Evolutionary conservation across 2,113 vertebrate species (phyloP).

Genomic region (Rhynchomys soricoides): DNA sequence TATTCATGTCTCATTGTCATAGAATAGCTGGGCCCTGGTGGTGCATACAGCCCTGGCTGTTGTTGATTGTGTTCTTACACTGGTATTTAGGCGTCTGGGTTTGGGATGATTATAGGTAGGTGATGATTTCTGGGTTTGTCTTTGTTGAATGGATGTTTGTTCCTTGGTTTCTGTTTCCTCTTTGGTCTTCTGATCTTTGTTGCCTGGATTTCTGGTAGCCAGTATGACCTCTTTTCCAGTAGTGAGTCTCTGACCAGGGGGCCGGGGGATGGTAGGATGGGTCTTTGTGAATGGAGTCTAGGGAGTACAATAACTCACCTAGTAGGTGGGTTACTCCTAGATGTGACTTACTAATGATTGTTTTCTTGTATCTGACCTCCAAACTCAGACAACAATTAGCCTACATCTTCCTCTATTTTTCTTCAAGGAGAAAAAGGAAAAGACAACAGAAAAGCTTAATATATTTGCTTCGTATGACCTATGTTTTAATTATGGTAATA

Average conservation of each 20-base stretch:
- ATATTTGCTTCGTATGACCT: slow-evolving; percentile 18
- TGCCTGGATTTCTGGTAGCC: background rate
- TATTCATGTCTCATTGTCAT: background rate
- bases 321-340: background rate
- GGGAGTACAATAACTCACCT: background rate
- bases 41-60: background rate
- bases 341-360: background rate
- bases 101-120: background rate
- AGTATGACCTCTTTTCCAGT: background rate
- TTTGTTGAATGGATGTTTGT: background rate
- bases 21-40: background rate
- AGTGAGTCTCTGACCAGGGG: background rate
- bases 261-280: background rate
- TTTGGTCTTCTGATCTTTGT: background rate
- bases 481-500: slow-evolving; percentile 58
- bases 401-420: background rate
- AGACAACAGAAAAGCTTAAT: background rate
- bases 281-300: background rate
- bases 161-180: background rate
- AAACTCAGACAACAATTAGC: slow-evolving; percentile 35
- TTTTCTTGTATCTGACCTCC: slow-evolving; percentile 26
- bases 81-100: background rate
- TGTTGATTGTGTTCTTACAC: background rate
- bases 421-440: slow-evolving; percentile 8
- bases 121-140: background rate